Conservation (phyloP, 2,888 invertebrate species). For the Adela reaumurella region DNA sequence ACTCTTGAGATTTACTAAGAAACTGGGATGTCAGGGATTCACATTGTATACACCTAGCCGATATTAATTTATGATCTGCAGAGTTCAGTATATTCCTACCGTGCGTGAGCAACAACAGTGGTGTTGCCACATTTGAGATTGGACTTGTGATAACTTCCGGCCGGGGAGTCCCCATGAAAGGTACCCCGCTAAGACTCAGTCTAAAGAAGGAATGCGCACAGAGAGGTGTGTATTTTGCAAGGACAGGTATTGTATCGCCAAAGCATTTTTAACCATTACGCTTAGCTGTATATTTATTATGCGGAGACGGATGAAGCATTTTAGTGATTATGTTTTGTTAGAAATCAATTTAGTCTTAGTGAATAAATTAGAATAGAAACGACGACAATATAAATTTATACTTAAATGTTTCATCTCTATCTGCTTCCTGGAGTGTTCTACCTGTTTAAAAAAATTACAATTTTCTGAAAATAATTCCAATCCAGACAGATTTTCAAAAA, state of each 20-base stretch:
- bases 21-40: too few species aligned
- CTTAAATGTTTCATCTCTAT: too few species aligned
- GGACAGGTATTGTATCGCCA: conserved; percentile 60
- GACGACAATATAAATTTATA: too few species aligned
- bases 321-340: not conserved
- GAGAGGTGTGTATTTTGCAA: conserved; percentile 78
- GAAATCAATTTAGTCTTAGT: too few species aligned
- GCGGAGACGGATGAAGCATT: not conserved
- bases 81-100: conserved; percentile 87
- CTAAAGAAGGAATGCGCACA: conserved; percentile 91
- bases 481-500: too few species aligned
- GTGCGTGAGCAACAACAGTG: conserved; percentile 84
- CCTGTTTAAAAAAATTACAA: too few species aligned
- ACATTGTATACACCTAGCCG: too few species aligned
- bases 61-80: too few species aligned
- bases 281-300: conserved; percentile 7
- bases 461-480: too few species aligned
- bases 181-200: conserved; percentile 82
- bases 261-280: conserved; percentile 56
- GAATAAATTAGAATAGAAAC: too few species aligned
- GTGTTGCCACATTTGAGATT: conserved; percentile 83
- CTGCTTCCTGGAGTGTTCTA: too few species aligned
- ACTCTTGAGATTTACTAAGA: too few species aligned
- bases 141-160: conserved; percentile 80
- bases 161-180: conserved; percentile 74